These are phyloP conservation scores for Mystacides longicornis DNA, from an alignment of 2,888 invertebrate species.

Conservation along the genomic window DNA sequence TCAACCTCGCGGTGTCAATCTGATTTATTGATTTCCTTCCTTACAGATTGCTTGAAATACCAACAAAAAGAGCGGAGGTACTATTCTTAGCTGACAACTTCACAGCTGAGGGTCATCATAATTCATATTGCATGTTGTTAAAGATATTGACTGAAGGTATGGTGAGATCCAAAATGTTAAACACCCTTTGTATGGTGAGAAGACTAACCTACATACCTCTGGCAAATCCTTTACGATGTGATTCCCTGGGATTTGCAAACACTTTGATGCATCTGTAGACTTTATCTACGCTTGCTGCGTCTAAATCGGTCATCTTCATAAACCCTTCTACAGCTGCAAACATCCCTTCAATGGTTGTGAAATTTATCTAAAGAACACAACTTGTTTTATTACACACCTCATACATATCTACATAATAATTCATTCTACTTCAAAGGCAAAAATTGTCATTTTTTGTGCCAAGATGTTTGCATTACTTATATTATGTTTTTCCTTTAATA, in stretches of 20 bases:
- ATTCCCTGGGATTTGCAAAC: slow-evolving; percentile 21
- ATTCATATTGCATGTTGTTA: too few relatives aligned
- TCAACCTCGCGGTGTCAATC: neutral
- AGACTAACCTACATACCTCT: slow-evolving; percentile 17
- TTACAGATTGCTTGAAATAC: neutral
- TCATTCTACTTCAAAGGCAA: too few relatives aligned
- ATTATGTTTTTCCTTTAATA: too few relatives aligned
- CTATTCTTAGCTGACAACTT: too few relatives aligned
- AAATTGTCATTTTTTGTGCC: too few relatives aligned
- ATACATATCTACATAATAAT: too few relatives aligned
- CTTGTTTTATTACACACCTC: neutral
- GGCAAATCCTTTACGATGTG: slow-evolving; percentile 13
- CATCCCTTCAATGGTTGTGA: slow-evolving; percentile 15
- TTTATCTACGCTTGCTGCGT: neutral
- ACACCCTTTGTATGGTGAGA: neutral
- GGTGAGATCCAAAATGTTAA: too few relatives aligned
- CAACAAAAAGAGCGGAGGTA: too few relatives aligned
- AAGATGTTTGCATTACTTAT: too few relatives aligned
- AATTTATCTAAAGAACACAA: slow-evolving; percentile 13
- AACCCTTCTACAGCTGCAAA: slow-evolving; percentile 13
- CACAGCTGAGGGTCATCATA: too few relatives aligned
- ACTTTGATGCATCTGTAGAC: slow-evolving; percentile 16
- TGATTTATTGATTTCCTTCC: neutral
- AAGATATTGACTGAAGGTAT: too few relatives aligned
- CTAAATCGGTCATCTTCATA: slow-evolving; percentile 7